Evolutionary conservation across 2,888 invertebrate genomes (phyloP).

Genomic region (Rosalia funebris): DNA sequence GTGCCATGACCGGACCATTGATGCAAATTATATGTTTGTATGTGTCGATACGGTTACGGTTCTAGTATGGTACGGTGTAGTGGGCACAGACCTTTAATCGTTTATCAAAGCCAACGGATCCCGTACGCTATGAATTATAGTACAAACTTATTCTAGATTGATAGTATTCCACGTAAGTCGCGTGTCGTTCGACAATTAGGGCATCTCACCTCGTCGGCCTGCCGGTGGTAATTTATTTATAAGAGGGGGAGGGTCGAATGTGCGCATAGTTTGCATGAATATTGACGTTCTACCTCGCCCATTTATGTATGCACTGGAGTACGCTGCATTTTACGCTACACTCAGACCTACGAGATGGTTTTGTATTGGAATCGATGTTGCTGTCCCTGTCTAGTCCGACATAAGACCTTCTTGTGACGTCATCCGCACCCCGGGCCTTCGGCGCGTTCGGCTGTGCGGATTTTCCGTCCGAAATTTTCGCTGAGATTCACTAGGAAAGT

Average conservation of each 20-base stretch:
- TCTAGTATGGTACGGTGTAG: too few relatives aligned
- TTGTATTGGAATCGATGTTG: constrained; percentile 14
- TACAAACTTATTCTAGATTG: too few relatives aligned
- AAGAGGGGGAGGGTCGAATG: constrained; percentile 25
- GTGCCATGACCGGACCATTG: too few relatives aligned
- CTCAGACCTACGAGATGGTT: constrained; percentile 30
- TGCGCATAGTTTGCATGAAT: constrained; percentile 21
- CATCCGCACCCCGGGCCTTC: constrained; percentile 1
- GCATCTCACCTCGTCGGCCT: constrained; percentile 2
- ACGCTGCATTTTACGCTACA: constrained; percentile 60
- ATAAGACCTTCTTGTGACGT: constrained; percentile 17
- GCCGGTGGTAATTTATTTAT: constrained; percentile 20
- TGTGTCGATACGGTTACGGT: too few relatives aligned
- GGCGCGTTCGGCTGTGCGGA: too few relatives aligned
- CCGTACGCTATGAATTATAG: too few relatives aligned
- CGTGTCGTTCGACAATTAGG: constrained; percentile 26
- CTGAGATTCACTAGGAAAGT: too few relatives aligned
- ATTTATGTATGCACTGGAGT: constrained; percentile 58
- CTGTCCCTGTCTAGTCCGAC: neutral
- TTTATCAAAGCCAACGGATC: too few relatives aligned
- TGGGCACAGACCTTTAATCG: too few relatives aligned
- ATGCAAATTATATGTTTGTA: too few relatives aligned
- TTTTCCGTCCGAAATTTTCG: too few relatives aligned
- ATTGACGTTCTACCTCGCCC: constrained; percentile 33
- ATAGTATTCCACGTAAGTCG: too few relatives aligned